Evolutionary conservation across 2,113 vertebrate genomes (phyloP).

Genomic region (Sinocyclocheilus maitianheensis): DNA sequence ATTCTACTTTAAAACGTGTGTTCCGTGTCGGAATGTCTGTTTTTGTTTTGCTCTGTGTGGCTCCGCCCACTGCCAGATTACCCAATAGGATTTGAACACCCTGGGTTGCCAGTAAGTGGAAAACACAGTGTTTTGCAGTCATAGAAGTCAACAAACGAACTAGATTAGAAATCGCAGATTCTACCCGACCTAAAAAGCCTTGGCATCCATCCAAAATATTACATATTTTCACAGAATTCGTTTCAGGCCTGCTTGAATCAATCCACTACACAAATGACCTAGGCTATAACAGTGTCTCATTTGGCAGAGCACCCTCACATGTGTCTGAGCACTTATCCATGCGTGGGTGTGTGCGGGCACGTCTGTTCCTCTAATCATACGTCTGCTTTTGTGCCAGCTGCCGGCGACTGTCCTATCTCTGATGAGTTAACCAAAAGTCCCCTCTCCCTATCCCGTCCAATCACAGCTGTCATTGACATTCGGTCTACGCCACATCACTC

Average conservation of each 20-base stretch:
- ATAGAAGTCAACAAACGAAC: too few relatives aligned
- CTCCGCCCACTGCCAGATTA: too few relatives aligned
- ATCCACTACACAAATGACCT: constrained; percentile 12
- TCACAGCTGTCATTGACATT: constrained; percentile 69
- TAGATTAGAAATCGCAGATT: too few relatives aligned
- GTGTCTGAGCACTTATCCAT: constrained; percentile 16
- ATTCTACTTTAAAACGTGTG: too few relatives aligned
- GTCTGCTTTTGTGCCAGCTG: constrained; percentile 41
- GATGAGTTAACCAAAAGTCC: constrained; percentile 42
- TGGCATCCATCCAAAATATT: too few relatives aligned
- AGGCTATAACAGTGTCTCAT: neutral
- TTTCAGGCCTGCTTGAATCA: neutral
- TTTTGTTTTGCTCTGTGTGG: too few relatives aligned
- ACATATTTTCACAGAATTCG: neutral
- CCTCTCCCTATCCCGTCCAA: constrained; percentile 23
- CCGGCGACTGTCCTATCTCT: constrained; percentile 42
- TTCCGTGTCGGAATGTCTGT: too few relatives aligned
- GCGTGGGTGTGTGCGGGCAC: neutral
- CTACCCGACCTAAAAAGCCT: too few relatives aligned
- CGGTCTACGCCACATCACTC: constrained; percentile 67
- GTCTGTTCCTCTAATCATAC: constrained; percentile 47
- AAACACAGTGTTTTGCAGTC: too few relatives aligned
- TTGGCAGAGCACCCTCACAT: neutral
- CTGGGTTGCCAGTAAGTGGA: too few relatives aligned
- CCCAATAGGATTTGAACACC: too few relatives aligned